These are phyloP conservation scores for Burhinus bistriatus DNA, from an alignment of 2,113 vertebrate genomes.

Conservation along the genomic window DNA sequence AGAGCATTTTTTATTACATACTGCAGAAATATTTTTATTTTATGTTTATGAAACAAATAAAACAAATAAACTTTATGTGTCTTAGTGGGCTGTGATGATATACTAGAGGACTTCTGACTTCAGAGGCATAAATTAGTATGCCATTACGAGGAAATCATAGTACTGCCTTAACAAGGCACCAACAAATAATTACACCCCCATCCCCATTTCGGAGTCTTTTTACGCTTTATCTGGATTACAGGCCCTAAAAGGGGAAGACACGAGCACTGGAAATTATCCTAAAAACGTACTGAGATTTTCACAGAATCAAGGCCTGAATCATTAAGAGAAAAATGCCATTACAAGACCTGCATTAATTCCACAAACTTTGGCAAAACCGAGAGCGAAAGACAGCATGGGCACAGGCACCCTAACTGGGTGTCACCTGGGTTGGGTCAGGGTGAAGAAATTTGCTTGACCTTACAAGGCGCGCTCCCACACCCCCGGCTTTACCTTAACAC, in stretches of 20 bases:
- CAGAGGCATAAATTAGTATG: not conserved
- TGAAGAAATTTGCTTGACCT: not conserved
- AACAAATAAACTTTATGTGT: not conserved
- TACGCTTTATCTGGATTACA: not conserved
- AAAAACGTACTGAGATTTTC: not conserved
- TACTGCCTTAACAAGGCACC: not conserved
- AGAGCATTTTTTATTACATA: not conserved
- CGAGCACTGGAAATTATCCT: not conserved
- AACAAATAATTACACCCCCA: not conserved
- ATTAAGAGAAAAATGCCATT: not conserved
- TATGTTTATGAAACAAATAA: not conserved
- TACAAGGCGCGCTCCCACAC: no score
- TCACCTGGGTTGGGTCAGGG: rapidly evolving
- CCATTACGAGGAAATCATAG: not conserved
- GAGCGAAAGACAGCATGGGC: rapidly evolving
- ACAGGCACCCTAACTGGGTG: rapidly evolving
- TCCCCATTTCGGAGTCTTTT: not conserved
- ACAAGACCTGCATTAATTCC: not conserved
- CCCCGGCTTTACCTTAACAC: no score
- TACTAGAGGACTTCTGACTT: not conserved
- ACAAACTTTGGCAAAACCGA: rapidly evolving
- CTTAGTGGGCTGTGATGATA: not conserved
- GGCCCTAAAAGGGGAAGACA: not conserved
- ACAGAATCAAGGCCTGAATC: not conserved
- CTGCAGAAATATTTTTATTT: not conserved